Evolutionary conservation across 2,113 vertebrate genomes (phyloP).

Genomic region (Quiscalus mexicanus): DNA sequence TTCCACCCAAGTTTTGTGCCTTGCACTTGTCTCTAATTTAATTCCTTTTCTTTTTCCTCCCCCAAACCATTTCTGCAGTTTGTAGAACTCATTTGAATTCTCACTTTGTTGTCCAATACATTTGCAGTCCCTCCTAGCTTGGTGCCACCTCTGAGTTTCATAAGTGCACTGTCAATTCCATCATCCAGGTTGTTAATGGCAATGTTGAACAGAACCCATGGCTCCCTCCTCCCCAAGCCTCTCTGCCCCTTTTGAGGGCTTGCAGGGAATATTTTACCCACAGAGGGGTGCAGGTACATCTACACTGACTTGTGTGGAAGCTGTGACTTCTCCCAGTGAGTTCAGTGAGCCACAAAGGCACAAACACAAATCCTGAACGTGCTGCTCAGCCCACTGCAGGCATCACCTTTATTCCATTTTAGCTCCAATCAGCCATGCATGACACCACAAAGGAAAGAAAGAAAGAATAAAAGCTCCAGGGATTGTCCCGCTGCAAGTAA

Average conservation of each 20-base stretch:
- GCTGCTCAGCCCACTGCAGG: background rate
- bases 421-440: background rate
- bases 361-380: background rate
- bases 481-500: background rate
- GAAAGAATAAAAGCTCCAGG: background rate
- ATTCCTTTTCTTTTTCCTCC: background rate
- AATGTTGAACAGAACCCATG: background rate
- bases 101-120: background rate
- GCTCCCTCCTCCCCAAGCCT: background rate
- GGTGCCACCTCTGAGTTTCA: background rate
- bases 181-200: background rate
- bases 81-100: conserved; percentile 24
- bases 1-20: background rate
- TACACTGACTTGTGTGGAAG: background rate
- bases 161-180: background rate
- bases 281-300: background rate
- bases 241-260: background rate
- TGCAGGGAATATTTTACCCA: background rate
- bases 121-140: background rate
- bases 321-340: background rate
- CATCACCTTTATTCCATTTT: background rate
- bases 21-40: background rate
- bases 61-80: background rate
- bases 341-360: background rate
- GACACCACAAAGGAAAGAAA: background rate